Conservation (phyloP, 2,888 invertebrate genomes). For the Mythimna lalbum region DNA sequence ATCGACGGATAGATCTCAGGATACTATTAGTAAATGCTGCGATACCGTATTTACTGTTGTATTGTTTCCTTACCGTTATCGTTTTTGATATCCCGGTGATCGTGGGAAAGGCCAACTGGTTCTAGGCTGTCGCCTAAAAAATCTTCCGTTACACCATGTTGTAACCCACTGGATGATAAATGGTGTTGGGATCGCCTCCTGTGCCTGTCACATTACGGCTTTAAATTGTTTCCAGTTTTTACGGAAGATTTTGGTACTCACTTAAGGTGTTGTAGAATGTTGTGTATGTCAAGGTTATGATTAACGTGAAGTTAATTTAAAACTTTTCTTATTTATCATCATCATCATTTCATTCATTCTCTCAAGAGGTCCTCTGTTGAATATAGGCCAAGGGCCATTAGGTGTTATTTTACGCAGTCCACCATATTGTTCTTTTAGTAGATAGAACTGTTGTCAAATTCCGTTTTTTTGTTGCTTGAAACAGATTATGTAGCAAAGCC, state of each 20-base stretch:
- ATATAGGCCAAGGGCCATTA: no score
- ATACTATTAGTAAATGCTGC: conserved; percentile 41
- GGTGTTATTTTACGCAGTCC: no score
- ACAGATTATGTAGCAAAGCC: no score
- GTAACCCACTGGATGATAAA: neutral
- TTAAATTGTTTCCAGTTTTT: conserved; percentile 15
- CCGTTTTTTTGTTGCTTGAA: no score
- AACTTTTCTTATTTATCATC: conserved; percentile 8
- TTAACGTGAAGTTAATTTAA: conserved; percentile 4
- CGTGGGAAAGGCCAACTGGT: conserved; percentile 32
- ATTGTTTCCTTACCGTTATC: conserved; percentile 43
- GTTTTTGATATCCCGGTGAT: conserved; percentile 13
- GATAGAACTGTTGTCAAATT: no score
- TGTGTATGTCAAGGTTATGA: conserved; percentile 8
- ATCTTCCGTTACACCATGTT: conserved; percentile 16
- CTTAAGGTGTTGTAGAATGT: neutral
- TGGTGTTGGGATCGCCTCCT: neutral
- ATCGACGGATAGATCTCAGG: conserved; percentile 49
- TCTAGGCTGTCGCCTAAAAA: conserved; percentile 15
- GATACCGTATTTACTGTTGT: conserved; percentile 38
- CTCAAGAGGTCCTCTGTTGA: no score
- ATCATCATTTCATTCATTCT: no score
- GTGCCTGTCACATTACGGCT: neutral
- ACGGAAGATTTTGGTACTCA: neutral
- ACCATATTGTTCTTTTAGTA: neutral